A percentile compares a stretch with the other conserved stretches of the same genome.
Evolutionary conservation across 1,140 invertebrate species (phyloP).

Genomic region (Coptotermes formosanus): DNA sequence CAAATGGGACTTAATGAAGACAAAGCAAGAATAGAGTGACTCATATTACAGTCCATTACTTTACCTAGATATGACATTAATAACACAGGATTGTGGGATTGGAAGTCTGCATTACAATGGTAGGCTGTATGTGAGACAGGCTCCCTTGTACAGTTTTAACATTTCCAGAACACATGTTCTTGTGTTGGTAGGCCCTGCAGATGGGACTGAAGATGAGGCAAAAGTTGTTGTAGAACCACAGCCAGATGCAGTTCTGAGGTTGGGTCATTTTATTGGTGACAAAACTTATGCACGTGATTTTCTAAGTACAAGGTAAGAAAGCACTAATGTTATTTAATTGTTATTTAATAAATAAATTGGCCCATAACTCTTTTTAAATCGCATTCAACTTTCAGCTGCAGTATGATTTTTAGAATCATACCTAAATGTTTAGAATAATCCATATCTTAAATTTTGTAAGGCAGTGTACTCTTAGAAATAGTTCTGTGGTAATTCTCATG

Average conservation of each 20-base stretch:
- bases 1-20: background rate
- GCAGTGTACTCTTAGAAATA: too few relatives aligned
- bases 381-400: too few relatives aligned
- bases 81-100: background rate
- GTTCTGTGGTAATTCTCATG: too few relatives aligned
- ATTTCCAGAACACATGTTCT: background rate
- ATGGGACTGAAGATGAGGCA: constrained; percentile 48
- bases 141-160: too few relatives aligned
- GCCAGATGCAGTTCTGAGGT: constrained; percentile 52
- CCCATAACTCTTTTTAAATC: too few relatives aligned
- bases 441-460: too few relatives aligned
- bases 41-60: background rate
- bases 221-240: constrained; percentile 50
- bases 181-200: constrained; percentile 35
- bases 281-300: constrained; percentile 57
- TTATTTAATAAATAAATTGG: too few relatives aligned
- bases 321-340: too few relatives aligned
- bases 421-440: too few relatives aligned
- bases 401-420: too few relatives aligned
- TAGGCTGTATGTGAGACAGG: background rate
- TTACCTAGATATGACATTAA: background rate
- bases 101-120: background rate
- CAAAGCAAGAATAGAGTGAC: background rate
- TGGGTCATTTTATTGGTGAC: constrained; percentile 59
- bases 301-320: constrained; percentile 39